Evolutionary conservation across 2,113 vertebrate species (phyloP).

Genomic region (Anseranas semipalmata): DNA sequence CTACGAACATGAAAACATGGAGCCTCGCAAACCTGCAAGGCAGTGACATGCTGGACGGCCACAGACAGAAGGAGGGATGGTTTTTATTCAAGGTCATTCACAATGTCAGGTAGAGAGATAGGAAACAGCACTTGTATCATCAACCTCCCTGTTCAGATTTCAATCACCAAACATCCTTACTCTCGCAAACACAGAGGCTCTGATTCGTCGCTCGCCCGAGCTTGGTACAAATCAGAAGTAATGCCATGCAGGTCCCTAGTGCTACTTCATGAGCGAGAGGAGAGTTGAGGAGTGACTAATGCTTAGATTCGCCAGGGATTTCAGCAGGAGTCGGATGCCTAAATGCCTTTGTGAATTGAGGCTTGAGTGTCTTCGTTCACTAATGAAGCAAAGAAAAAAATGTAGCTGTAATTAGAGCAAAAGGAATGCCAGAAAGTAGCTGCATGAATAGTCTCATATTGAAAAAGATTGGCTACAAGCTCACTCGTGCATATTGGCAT

Average conservation of each 20-base stretch:
- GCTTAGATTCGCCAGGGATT: neutral
- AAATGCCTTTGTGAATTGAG: constrained; percentile 53
- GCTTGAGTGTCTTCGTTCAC: neutral
- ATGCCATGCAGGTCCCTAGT: neutral
- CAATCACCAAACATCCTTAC: neutral
- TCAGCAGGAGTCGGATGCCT: neutral
- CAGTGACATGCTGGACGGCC: neutral
- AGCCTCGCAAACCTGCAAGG: neutral
- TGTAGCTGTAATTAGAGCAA: constrained; percentile 53
- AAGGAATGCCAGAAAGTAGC: constrained; percentile 26
- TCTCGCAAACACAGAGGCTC: neutral
- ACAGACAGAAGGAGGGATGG: neutral
- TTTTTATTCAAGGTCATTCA: constrained; percentile 16
- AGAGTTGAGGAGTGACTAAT: neutral
- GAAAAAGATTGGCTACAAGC: constrained; percentile 6
- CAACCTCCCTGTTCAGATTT: neutral
- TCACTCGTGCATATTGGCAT: neutral
- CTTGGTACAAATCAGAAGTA: neutral
- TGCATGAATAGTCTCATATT: constrained; percentile 11
- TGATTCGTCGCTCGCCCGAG: neutral
- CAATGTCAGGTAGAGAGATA: neutral
- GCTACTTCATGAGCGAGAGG: neutral
- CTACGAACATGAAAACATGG: neutral
- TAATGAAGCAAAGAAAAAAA: neutral
- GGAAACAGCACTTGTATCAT: neutral